Base-by-base conservation (phyloP, 2,888 invertebrate species). In the Phytoseiulus persimilis region DNA sequence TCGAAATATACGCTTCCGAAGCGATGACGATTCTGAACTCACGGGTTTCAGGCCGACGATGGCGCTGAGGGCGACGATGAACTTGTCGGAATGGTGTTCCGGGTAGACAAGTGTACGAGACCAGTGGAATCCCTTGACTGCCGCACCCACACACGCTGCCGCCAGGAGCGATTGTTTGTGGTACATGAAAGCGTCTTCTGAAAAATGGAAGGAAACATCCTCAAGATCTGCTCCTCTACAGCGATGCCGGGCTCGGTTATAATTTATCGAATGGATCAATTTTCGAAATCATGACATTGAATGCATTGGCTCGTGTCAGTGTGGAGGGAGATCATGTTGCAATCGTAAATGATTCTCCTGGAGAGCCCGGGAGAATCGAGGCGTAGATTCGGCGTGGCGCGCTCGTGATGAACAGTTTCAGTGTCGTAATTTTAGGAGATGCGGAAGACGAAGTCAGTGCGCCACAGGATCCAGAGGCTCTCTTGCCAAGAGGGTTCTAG, bases 101-200 rank as follows among this genome's bases (percentile, higher is more conserved):
- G 87, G 87, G 87, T 87, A 87, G 33, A 87, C 45, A 14, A 87
- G 87, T 2, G 39, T 32, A 1, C 87, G 31, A n/a, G 33, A 87
- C 87, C 87, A 87, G 39, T 87, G 87, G 33, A 87, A 87, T 14
- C 87, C 87, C 31, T 87, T 87, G 33, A 87, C 33, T 6, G 87
- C 87, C 11, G 87, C 87, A 18, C 39, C 87, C 0, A 87, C 87
- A 31, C 87, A 87, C 5, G 87, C 87, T 11, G 87, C 87, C 14
- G 87, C 87, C 87, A 87, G 33, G 0, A 87, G 33, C 31, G 87
- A 87, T 9, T 28, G 39, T 5, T 33, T n/a, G 23, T 87, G 45
- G 23, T 87, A 45, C n/a, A 87, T 87, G 33, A 87, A 87, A 87
- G 39, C 65, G 65, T 65, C 28, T 18, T 65, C 65, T 65, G 65